These are phyloP conservation scores for Pelusios castaneus DNA, from an alignment of 2,113 vertebrate species.

Conservation along the genomic window DNA sequence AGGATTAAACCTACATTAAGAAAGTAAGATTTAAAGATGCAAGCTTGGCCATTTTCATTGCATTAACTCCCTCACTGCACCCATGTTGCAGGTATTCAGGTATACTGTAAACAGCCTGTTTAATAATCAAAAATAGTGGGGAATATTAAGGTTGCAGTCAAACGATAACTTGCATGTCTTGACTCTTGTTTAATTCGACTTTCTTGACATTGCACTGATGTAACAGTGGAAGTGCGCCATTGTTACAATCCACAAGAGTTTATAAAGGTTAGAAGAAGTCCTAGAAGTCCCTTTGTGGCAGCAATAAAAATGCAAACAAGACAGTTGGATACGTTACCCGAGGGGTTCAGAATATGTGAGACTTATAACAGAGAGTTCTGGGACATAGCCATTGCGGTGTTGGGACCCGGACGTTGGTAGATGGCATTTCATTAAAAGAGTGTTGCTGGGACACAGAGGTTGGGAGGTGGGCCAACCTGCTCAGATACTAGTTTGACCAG, in stretches of 20 bases:
- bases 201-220: neutral
- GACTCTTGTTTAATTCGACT: neutral
- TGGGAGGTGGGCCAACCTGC: neutral
- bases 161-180: neutral
- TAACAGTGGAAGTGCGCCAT: accelerated
- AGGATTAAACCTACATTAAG: neutral
- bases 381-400: neutral
- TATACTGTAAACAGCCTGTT: neutral
- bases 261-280: neutral
- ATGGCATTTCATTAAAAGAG: neutral
- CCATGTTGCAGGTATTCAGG: accelerated
- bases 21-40: neutral
- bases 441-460: accelerated
- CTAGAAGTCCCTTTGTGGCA: neutral
- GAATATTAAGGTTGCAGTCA: neutral
- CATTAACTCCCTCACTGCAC: neutral
- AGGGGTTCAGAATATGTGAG: neutral
- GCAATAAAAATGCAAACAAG: neutral
- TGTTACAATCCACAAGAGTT: neutral
- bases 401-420: accelerated
- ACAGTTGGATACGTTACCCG: accelerated
- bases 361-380: neutral
- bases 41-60: neutral
- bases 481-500: neutral
- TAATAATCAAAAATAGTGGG: neutral